phyloP scores from a whole-genome alignment of 2,113 vertebrate genomes.

The Grammomys dolichurus region DNA sequence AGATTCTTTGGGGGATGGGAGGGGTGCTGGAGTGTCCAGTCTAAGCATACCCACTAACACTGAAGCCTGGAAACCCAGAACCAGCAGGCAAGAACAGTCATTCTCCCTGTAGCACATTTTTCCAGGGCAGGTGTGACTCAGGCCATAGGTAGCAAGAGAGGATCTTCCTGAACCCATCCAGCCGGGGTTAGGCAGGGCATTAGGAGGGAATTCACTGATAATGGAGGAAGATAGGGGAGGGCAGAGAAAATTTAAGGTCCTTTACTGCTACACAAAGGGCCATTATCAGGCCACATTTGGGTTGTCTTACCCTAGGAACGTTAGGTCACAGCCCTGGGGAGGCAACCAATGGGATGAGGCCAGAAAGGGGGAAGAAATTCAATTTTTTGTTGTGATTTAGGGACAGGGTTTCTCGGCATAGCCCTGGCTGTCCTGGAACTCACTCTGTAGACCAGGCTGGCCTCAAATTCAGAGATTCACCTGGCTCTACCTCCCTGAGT shows the following conservation, averaged over 20 bases:
- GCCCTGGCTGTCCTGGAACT: neutral
- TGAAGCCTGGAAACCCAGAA: neutral
- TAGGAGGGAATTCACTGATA: neutral
- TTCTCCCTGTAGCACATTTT: neutral
- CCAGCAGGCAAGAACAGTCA: neutral
- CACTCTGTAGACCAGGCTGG: neutral
- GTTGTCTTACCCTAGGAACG: neutral
- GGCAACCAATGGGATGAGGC: neutral
- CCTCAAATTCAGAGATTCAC: neutral
- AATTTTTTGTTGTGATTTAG: neutral
- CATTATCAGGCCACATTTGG: neutral
- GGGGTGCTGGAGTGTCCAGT: neutral
- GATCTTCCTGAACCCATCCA: neutral
- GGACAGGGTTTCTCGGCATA: neutral
- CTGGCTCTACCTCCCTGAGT: neutral
- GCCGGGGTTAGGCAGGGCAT: neutral
- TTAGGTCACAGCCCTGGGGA: neutral
- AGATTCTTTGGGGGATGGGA: neutral
- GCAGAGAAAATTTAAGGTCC: too few relatives aligned
- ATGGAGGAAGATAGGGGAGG: rapidly evolving
- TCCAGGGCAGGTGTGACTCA: neutral
- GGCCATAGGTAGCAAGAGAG: neutral
- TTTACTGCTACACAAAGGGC: neutral
- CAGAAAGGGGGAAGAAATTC: neutral
- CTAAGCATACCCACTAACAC: neutral